Percentiles rank a stretch among this genome's conserved stretches.
Evolutionary conservation across 1,140 invertebrate species (phyloP).

Genomic region (Orussus abietinus): DNA sequence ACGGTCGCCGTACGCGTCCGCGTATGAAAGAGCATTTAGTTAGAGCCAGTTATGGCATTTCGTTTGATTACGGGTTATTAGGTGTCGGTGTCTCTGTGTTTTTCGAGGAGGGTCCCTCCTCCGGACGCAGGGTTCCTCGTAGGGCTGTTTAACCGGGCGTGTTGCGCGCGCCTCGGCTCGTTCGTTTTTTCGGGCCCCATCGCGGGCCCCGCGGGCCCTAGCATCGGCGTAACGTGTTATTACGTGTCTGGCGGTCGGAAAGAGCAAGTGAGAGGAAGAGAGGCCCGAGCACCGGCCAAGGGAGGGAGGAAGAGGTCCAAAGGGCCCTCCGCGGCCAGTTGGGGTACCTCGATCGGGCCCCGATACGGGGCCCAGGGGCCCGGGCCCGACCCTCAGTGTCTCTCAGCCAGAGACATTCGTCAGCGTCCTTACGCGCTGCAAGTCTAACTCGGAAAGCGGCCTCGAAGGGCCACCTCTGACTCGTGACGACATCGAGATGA

Average conservation of each 20-base stretch:
- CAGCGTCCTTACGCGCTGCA: no score
- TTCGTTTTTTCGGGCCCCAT: conserved; percentile 22
- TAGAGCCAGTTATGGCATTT: conserved; percentile 36
- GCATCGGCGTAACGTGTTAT: conserved; percentile 34
- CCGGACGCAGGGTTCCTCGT: conserved; percentile 18
- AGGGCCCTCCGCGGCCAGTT: conserved; percentile 20
- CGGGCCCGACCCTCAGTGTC: conserved; percentile 21
- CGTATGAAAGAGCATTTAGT: conserved; percentile 37
- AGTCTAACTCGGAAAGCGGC: no score
- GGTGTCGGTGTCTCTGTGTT: conserved; percentile 37
- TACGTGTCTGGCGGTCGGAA: conserved; percentile 35
- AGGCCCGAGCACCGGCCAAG: conserved; percentile 9
- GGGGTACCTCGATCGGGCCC: conserved; percentile 19
- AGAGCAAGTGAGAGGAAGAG: conserved; percentile 8
- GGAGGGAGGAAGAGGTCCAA: conserved; percentile 10
- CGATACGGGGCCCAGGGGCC: conserved; percentile 8
- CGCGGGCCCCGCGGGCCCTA: conserved; percentile 23
- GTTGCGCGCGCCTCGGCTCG: conserved; percentile 28
- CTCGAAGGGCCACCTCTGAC: no score
- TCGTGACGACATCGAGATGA: no score
- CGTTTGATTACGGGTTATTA: conserved; percentile 40
- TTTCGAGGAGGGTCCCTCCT: conserved; percentile 21
- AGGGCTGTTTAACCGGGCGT: conserved; percentile 20
- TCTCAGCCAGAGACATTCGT: conserved; percentile 24
- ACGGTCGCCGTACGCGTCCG: no score